A percentile compares a stretch with the other conserved stretches of the same genome.
phyloP scores from a whole-genome alignment of 1,140 invertebrate genomes.

The Sinonovacula constricta region DNA sequence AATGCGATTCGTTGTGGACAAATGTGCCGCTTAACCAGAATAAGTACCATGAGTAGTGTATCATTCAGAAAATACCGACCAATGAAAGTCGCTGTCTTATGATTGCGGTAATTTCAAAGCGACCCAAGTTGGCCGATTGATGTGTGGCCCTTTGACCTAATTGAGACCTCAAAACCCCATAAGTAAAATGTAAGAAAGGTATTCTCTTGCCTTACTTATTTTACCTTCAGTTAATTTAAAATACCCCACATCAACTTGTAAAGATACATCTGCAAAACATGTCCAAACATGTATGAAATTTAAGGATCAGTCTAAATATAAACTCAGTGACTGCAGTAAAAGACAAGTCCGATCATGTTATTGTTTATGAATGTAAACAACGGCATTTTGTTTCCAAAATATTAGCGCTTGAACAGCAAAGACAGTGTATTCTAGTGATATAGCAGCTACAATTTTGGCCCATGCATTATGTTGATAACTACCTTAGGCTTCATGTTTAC shows the following conservation, averaged over 20 bases:
- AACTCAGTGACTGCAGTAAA: no score
- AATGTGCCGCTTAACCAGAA: background rate
- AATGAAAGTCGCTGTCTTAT: no score
- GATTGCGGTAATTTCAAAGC: slow-evolving; percentile 48
- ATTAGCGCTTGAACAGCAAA: background rate
- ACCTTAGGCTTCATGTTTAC: background rate
- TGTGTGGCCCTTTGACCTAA: no score
- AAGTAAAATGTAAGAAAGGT: background rate
- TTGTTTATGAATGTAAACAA: no score
- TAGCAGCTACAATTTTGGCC: background rate
- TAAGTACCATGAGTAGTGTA: background rate
- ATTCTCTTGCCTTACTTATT: background rate
- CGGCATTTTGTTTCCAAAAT: no score
- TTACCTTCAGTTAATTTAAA: background rate
- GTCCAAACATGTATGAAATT: background rate
- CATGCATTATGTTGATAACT: background rate
- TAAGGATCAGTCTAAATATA: background rate
- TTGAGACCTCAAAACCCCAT: background rate
- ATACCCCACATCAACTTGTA: background rate
- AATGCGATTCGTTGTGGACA: background rate
- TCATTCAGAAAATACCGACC: background rate
- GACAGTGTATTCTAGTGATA: background rate
- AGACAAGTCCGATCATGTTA: no score
- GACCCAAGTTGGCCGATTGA: background rate
- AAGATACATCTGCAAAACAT: background rate